phyloP scores from a whole-genome alignment of 2,888 invertebrate species.

The Campoplex nolae region DNA sequence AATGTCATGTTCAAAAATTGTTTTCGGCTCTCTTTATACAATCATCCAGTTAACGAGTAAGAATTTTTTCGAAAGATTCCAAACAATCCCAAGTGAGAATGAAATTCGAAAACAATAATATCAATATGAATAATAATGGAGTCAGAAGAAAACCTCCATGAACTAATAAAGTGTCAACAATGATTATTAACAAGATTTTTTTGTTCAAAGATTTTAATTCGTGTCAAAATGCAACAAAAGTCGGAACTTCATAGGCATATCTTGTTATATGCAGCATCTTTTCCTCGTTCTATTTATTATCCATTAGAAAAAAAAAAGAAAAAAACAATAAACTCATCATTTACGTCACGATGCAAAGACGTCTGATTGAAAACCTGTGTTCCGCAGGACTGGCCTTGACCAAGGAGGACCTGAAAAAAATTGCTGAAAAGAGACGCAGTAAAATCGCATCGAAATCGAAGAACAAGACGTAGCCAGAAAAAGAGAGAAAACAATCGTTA shows the following conservation, averaged over 20 bases:
- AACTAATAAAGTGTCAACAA: not conserved
- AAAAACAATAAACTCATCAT: not conserved
- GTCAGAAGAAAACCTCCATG: not conserved
- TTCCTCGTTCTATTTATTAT: conserved; percentile 2
- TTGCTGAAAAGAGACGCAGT: conserved; percentile 64
- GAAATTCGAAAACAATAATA: not conserved
- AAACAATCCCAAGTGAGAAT: not conserved
- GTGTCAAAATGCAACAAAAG: not conserved
- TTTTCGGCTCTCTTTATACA: not conserved
- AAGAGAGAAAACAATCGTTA: not conserved
- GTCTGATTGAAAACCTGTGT: not conserved
- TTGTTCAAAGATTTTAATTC: not conserved
- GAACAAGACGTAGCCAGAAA: not conserved
- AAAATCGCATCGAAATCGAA: conserved; percentile 19
- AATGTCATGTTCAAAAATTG: not conserved
- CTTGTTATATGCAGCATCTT: not conserved
- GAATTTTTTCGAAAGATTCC: not conserved
- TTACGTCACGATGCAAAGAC: not conserved
- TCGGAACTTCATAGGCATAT: not conserved
- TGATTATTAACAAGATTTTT: not conserved
- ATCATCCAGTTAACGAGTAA: not conserved
- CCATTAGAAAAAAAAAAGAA: not conserved
- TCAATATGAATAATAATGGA: too few species aligned
- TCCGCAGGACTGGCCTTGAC: conserved; percentile 72
- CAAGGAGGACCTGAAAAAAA: conserved; percentile 69